phyloP scores from a whole-genome alignment of 2,113 vertebrate species.

The Mobula hypostoma region DNA sequence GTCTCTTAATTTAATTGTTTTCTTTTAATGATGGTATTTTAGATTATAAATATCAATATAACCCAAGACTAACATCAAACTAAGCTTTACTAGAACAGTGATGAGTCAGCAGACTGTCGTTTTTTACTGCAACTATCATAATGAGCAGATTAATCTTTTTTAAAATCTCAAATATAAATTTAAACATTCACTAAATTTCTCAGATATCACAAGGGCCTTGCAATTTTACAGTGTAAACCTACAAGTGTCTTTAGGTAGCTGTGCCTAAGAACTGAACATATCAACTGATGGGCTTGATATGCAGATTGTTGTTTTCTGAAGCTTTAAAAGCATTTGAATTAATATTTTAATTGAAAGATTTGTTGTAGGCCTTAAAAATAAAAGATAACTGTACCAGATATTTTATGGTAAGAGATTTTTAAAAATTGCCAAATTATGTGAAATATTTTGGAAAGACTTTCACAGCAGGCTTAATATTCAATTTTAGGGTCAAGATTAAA shows the following conservation, averaged over 20 bases:
- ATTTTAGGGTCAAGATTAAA: conserved; percentile 33
- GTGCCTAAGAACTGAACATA: neutral
- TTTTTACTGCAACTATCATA: neutral
- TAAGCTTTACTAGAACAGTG: neutral
- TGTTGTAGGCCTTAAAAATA: neutral
- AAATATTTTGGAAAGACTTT: neutral
- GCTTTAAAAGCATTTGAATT: neutral
- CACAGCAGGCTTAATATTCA: conserved; percentile 6
- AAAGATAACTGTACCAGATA: neutral
- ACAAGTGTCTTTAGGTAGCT: neutral
- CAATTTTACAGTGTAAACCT: neutral
- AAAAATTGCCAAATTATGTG: neutral
- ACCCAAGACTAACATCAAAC: neutral
- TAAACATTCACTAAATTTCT: neutral
- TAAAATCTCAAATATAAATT: neutral
- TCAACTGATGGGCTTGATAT: neutral
- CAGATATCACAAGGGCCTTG: neutral
- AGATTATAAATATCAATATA: neutral
- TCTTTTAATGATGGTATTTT: neutral
- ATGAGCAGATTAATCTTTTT: neutral
- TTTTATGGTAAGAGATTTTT: neutral
- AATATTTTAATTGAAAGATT: neutral
- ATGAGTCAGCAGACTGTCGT: neutral
- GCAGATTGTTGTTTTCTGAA: neutral
- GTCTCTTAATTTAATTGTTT: conserved; percentile 4